Percentiles rank a stretch among this genome's conserved stretches.
Conservation (phyloP, 2,888 invertebrate species). For the Tetranychus truncatus region DNA sequence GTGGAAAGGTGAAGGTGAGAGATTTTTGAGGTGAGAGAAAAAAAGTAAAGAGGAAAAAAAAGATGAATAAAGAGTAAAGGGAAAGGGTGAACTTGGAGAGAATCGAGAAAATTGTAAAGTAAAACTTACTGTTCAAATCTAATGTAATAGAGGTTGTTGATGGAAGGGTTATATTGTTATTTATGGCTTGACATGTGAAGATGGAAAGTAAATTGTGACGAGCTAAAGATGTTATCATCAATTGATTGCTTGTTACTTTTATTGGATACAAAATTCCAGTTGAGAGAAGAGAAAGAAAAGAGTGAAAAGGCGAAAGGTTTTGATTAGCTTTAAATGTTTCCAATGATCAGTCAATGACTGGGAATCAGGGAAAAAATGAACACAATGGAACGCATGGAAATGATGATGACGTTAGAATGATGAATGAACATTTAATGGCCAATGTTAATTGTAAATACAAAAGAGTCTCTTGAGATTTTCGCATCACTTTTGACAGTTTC, state of each 20-base stretch:
- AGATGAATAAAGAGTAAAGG: not conserved
- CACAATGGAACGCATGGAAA: not conserved
- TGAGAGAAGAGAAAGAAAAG: not conserved
- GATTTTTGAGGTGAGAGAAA: not conserved
- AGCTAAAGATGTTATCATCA: conserved; percentile 19
- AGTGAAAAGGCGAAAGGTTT: not conserved
- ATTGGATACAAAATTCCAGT: not conserved
- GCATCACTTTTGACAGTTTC: too few relatives aligned
- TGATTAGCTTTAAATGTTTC: not conserved
- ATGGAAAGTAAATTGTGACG: conserved; percentile 25
- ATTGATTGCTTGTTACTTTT: conserved; percentile 21
- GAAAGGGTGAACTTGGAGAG: not conserved
- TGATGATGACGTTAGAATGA: not conserved
- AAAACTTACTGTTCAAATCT: conserved; percentile 63
- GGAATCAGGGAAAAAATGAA: not conserved
- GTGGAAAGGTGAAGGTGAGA: not conserved
- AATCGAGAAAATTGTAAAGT: not conserved
- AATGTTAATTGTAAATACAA: too few relatives aligned
- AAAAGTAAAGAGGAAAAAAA: not conserved
- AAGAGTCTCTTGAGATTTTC: too few relatives aligned
- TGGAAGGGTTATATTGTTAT: conserved; percentile 27
- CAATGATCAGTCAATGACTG: too few relatives aligned
- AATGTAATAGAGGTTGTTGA: conserved; percentile 52
- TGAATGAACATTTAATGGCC: not conserved
- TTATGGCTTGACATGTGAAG: conserved; percentile 27